Base-by-base conservation (phyloP, 2,113 vertebrate genomes). In the Pica pica region DNA sequence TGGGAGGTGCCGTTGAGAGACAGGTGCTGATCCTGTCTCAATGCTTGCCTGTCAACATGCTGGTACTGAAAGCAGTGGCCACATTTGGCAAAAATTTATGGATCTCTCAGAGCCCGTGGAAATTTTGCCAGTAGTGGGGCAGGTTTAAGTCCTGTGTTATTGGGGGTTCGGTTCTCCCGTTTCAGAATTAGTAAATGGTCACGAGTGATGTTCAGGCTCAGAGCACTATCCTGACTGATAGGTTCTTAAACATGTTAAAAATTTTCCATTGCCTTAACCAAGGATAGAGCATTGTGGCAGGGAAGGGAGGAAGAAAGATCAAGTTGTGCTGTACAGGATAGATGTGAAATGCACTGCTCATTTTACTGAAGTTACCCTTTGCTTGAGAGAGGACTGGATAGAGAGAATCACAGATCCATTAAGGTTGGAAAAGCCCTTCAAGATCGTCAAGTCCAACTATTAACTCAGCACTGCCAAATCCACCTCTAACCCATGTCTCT, bases 401-500 rank as follows among this genome's bases (percentile, higher is more conserved):
- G 55, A 19, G 1, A 1, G 42, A 44, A 65, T 52, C 33, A 44
- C 27, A 24, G 23, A 67, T 35, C 31, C 10, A 20, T 47, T 59
- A 52, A 73, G 31, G 16, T 4, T 59, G 37, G 33, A 44, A 89
- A 59, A 64, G 35, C 31, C 31, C 35, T 64, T 35, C 44, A 44
- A 49, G 17, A 22, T 49, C 22, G 44, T 39, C 8, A 20, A 44
- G 15, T 57, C 15, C 37, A 81, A 13, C 12, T 14, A 33, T 50
- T 33, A 57, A 57, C 22, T 10, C 33, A 50, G 44, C 18, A 50
- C 31, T 73, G 35, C 50, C 50, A 73, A 56, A 73, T 27, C 21
- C 6, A 31, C 26, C 14, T 42, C 75, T 64, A 71, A 56, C 30
- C 30, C 2, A 0, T 27, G 26, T 35, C 0, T 0, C 42, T 56